Evolutionary conservation across 2,113 vertebrate species (phyloP).

Genomic region (Neolamprologus falcicula): DNA sequence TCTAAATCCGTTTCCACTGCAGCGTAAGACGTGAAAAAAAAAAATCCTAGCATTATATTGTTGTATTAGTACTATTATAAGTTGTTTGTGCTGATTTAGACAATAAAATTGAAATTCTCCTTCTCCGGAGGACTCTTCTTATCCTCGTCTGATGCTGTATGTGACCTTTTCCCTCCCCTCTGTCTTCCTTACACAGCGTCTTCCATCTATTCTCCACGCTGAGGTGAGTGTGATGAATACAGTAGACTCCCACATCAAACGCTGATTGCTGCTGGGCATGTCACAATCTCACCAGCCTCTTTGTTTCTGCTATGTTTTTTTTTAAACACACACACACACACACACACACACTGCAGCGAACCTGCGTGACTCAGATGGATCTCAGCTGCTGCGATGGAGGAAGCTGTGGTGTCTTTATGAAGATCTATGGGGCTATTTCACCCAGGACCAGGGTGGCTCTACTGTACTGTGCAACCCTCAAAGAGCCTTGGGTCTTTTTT

Average conservation of each 20-base stretch:
- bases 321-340: not conserved
- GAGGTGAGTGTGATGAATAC: not conserved
- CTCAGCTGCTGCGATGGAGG: not conserved
- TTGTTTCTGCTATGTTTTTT: not conserved
- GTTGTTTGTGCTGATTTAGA: not conserved
- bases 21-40: not conserved
- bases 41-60: not conserved
- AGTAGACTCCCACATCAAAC: not conserved
- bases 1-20: not conserved
- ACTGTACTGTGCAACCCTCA: not conserved
- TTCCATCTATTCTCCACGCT: not conserved
- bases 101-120: not conserved
- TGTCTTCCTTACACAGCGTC: not conserved
- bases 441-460: not conserved
- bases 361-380: constrained; percentile 17
- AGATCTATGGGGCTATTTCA: constrained; percentile 40
- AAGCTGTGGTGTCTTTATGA: constrained; percentile 18
- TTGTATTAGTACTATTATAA: not conserved
- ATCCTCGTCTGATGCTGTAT: not conserved
- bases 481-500: constrained; percentile 10
- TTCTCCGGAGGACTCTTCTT: not conserved
- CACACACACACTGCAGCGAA: not conserved
- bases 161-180: not conserved
- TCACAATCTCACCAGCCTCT: not conserved
- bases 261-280: not conserved